Percentiles rank a stretch among this genome's conserved stretches.
phyloP scores from a whole-genome alignment of 2,113 vertebrate genomes.

The Platichthys flesus region DNA sequence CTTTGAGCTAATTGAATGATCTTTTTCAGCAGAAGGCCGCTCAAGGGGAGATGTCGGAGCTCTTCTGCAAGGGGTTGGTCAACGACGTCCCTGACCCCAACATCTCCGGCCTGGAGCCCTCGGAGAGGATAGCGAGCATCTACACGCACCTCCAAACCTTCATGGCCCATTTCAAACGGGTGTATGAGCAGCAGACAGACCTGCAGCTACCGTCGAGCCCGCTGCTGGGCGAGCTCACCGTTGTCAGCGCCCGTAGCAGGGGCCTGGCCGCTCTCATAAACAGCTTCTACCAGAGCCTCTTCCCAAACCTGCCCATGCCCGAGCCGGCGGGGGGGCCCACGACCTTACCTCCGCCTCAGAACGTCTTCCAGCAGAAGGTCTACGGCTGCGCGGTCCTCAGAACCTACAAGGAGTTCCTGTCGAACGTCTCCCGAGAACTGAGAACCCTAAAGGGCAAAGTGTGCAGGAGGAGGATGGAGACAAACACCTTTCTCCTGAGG shows the following conservation, averaged over 20 bases:
- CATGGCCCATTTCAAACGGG: slow-evolving; percentile 71
- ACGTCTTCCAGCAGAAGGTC: slow-evolving; percentile 83
- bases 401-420: slow-evolving; percentile 74
- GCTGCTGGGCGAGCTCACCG: slow-evolving; percentile 49
- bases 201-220: slow-evolving; percentile 59
- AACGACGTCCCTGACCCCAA: slow-evolving; percentile 70
- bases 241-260: background rate
- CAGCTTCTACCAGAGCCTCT: slow-evolving; percentile 64
- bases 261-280: slow-evolving; percentile 46
- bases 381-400: slow-evolving; percentile 82
- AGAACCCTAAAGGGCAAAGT: slow-evolving; percentile 64
- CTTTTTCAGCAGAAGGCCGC: slow-evolving; percentile 66
- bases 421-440: slow-evolving; percentile 61
- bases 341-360: slow-evolving; percentile 72
- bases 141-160: slow-evolving; percentile 73
- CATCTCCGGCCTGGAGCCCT: slow-evolving; percentile 72
- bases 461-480: slow-evolving; percentile 43
- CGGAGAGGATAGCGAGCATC: slow-evolving; percentile 71
- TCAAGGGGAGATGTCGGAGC: slow-evolving; percentile 73
- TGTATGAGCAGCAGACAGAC: slow-evolving; percentile 80
- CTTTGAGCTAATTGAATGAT: background rate
- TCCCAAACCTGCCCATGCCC: slow-evolving; percentile 75
- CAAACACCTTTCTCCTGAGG: slow-evolving; percentile 39
- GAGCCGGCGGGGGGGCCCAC: slow-evolving; percentile 67
- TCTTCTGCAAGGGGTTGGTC: slow-evolving; percentile 72